Conservation (phyloP, 2,113 vertebrate species). For the Haplotaxodon microlepis region DNA sequence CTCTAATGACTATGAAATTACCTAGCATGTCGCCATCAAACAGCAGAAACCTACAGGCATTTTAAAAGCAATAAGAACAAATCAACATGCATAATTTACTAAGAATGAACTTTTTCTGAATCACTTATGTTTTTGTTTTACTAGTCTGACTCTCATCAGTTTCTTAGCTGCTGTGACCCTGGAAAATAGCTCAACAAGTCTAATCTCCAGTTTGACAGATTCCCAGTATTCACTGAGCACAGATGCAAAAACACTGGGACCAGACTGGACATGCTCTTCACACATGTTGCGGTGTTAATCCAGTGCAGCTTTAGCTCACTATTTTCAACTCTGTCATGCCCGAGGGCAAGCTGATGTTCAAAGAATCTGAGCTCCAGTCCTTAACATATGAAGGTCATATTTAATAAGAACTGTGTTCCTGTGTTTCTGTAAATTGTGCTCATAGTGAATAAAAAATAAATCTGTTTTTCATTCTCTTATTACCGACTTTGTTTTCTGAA, state of each 20-base stretch:
- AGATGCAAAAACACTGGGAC: neutral
- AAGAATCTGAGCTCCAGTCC: neutral
- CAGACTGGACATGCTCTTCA: slow-evolving; percentile 6
- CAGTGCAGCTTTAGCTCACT: neutral
- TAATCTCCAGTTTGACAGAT: neutral
- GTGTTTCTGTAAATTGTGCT: neutral
- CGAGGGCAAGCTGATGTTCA: neutral
- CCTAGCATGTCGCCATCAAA: neutral
- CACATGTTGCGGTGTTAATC: neutral
- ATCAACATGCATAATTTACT: neutral
- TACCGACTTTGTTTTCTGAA: neutral
- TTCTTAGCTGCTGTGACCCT: neutral
- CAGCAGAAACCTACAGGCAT: neutral
- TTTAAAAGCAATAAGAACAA: neutral
- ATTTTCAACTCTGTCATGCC: neutral
- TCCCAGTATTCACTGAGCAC: neutral
- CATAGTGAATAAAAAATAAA: neutral
- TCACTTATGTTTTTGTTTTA: neutral
- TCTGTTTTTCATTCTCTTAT: neutral
- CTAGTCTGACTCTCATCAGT: neutral
- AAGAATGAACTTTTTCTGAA: neutral
- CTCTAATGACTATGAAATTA: slow-evolving; percentile 2
- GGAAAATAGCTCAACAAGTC: neutral
- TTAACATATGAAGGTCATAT: neutral
- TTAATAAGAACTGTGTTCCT: neutral